phyloP scores from a whole-genome alignment of 2,113 vertebrate species.

The Aldabrachelys gigantea region DNA sequence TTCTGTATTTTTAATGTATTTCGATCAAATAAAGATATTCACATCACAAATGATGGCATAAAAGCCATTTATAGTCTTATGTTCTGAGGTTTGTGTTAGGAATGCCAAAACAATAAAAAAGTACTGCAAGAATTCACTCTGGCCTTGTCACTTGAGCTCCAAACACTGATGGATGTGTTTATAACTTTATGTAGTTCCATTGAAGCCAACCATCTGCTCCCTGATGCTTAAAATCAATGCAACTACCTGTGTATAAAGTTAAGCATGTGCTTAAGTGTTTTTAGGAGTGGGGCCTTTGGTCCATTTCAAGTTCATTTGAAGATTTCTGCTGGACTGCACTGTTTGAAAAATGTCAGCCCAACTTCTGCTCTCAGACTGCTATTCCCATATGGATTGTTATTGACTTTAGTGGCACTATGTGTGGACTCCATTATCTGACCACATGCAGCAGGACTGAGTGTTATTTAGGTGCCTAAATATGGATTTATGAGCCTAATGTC shows the following conservation, averaged over 20 bases:
- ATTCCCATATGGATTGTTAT: not conserved
- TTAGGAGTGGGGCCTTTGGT: not conserved
- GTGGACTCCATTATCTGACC: not conserved
- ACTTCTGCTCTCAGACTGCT: not conserved
- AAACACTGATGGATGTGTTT: not conserved
- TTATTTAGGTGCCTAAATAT: not conserved
- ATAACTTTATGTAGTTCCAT: not conserved
- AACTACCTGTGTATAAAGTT: not conserved
- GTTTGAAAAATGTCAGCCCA: not conserved
- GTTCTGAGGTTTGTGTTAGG: not conserved
- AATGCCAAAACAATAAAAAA: not conserved
- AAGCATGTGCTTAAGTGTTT: not conserved
- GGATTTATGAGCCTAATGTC: not conserved
- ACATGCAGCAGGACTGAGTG: not conserved
- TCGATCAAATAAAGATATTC: not conserved
- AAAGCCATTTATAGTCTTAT: not conserved
- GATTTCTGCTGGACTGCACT: not conserved
- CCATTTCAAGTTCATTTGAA: fast-evolving
- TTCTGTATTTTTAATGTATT: not conserved
- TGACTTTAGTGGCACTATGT: fast-evolving
- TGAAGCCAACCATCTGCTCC: not conserved
- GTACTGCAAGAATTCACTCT: not conserved
- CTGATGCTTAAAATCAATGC: not conserved
- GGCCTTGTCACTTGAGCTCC: not conserved
- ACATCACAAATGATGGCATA: not conserved